These are phyloP conservation scores for Ophion costatus DNA, from an alignment of 2,888 invertebrate genomes.

Conservation along the genomic window DNA sequence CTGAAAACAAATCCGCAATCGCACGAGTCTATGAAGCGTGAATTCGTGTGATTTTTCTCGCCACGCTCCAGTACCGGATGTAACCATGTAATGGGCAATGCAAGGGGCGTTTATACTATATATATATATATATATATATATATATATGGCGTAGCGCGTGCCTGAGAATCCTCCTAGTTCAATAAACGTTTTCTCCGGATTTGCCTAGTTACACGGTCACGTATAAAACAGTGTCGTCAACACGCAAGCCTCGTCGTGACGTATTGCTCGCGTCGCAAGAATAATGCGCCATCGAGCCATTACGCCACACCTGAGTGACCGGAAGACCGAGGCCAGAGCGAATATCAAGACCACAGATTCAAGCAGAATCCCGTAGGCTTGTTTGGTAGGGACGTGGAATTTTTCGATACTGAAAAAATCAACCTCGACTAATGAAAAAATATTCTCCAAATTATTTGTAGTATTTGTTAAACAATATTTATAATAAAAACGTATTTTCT, in stretches of 20 bases:
- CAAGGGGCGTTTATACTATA: too few species aligned
- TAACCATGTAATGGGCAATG: neutral
- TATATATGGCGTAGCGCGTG: neutral
- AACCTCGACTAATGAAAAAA: too few species aligned
- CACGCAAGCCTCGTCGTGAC: neutral
- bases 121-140: too few species aligned
- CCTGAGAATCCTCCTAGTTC: conserved; percentile 7
- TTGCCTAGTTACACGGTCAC: too few species aligned
- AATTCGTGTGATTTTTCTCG: conserved; percentile 28
- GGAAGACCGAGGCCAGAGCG: neutral
- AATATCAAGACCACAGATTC: neutral
- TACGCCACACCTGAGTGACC: conserved; percentile 20
- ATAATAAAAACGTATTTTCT: too few species aligned
- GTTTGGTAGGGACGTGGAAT: too few species aligned
- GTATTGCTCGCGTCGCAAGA: neutral
- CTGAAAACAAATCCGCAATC: conserved; percentile 4
- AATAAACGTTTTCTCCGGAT: neutral
- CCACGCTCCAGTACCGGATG: conserved; percentile 34
- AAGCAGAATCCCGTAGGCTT: too few species aligned
- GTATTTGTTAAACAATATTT: too few species aligned
- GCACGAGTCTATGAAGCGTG: conserved; percentile 39
- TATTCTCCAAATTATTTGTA: too few species aligned
- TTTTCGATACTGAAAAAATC: too few species aligned
- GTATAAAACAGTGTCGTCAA: conserved; percentile 5
- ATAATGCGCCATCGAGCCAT: neutral